Evolutionary conservation across 2,113 vertebrate genomes (phyloP), one percentile per base, ranked within the genome.

Genomic region (Clinocottus analis): DNA sequence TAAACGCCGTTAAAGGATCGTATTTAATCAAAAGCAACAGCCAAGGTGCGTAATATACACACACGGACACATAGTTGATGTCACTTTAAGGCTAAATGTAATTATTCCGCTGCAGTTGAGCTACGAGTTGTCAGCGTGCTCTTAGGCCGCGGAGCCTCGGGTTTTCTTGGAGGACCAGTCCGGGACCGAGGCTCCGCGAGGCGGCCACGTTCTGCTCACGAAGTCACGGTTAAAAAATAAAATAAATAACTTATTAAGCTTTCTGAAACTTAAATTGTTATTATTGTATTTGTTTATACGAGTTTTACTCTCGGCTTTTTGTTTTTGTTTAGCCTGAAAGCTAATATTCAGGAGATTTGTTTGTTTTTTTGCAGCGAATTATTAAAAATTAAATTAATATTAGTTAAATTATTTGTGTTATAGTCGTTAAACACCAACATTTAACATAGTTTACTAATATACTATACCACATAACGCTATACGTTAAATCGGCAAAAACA

Each of bases 111-210:
- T 11, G 11, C 27, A 12, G 4, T 27, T 35, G 5, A 17, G 17
- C 55, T 7, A 0, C 6, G 2, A 33, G 12, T 49, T 73, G 19
- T 51, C 27, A 51, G 7, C 13, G 9, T 67, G 78, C 31, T 71
- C 66, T 23, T 27, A 92, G 93, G 94, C 94, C 93, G 45, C 29
- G 17, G 5, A 91, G 80, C 93, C 93, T 86, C 87, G 91, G 55
- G 23, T 0, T 94, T 92, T 91, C 90, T 59, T 89, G 61, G 6
- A 4, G 23, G 16, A 29, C 5, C 0, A 4, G 7, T 6, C 0
- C 35, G 0, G 51, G 6, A 45, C 14, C 2, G 45, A 39, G 12
- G 11, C 2, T 59, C 8, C 4, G 21, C 4, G 3, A 43, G 9
- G 2, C 17, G 23, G 17, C 33, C 0, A 5, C 21, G 2, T 2